Evolutionary conservation across 2,888 invertebrate genomes (phyloP).

Genomic region (Crocallis elinguaria): DNA sequence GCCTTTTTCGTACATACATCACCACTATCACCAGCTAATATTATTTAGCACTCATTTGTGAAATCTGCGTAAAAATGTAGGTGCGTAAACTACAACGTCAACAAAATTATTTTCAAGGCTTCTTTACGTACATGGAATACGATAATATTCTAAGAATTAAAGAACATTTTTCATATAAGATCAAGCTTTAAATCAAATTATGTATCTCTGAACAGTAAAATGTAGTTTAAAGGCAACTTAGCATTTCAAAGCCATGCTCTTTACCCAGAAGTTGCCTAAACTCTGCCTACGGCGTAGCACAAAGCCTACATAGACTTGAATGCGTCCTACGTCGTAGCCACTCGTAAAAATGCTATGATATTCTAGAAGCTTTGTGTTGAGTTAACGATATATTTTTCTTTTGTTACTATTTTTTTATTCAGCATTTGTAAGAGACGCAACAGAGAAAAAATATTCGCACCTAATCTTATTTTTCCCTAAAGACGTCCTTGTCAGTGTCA

Average conservation of each 20-base stretch:
- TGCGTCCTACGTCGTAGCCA: constrained; percentile 25
- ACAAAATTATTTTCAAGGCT: too few species aligned
- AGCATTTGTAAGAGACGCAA: constrained; percentile 4
- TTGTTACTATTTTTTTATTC: constrained; percentile 13
- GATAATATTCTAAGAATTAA: too few species aligned
- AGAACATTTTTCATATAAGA: too few species aligned
- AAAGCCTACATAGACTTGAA: constrained; percentile 9
- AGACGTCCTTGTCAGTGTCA: constrained; percentile 24
- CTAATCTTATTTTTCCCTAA: constrained; percentile 20
- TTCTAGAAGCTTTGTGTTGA: constrained; percentile 33
- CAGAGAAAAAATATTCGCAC: constrained; percentile 14
- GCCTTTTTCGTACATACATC: too few species aligned
- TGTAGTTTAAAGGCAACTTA: background rate
- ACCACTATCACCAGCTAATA: too few species aligned
- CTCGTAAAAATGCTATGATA: constrained; percentile 30
- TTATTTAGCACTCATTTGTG: too few species aligned
- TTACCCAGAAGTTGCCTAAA: constrained; percentile 6
- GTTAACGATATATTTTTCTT: constrained; percentile 24
- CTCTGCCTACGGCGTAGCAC: constrained; percentile 16
- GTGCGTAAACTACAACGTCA: too few species aligned
- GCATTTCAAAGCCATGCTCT: constrained; percentile 10
- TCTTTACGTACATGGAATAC: too few species aligned
- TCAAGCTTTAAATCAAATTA: too few species aligned
- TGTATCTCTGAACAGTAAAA: too few species aligned
- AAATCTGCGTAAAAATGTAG: too few species aligned